Evolutionary conservation across 2,888 invertebrate species (phyloP).

Genomic region (Harpagoxenus sublaevis): DNA sequence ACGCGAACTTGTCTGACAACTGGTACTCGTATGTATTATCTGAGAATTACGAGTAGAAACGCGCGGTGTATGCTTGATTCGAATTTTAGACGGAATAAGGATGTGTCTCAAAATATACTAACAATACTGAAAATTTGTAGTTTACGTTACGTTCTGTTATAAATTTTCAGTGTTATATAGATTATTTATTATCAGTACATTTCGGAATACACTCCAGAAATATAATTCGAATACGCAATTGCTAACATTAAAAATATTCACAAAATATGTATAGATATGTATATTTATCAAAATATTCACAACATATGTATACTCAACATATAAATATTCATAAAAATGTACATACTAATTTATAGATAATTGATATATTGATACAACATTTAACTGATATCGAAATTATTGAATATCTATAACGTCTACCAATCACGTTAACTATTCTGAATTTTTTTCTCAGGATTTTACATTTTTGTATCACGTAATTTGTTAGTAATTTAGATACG

Average conservation of each 20-base stretch:
- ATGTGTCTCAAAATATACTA: neutral
- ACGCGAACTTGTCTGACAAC: neutral
- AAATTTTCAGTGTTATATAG: neutral
- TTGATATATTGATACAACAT: neutral
- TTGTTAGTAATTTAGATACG: neutral
- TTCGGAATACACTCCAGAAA: neutral
- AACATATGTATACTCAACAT: neutral
- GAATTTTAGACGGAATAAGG: neutral
- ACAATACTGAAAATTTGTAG: neutral
- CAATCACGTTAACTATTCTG: neutral
- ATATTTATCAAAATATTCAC: neutral
- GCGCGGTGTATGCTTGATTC: neutral
- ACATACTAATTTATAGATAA: neutral
- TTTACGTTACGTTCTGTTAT: neutral
- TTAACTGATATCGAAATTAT: neutral
- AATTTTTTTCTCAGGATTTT: neutral
- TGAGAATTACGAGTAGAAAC: neutral
- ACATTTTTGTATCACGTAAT: neutral
- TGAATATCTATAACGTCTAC: neutral
- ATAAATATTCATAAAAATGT: neutral
- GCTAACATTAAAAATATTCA: neutral
- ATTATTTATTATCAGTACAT: neutral
- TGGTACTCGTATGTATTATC: neutral
- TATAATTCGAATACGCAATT: neutral
- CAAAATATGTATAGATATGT: neutral